phyloP scores from a whole-genome alignment of 2,888 invertebrate genomes.

The Eretmocerus hayati region DNA sequence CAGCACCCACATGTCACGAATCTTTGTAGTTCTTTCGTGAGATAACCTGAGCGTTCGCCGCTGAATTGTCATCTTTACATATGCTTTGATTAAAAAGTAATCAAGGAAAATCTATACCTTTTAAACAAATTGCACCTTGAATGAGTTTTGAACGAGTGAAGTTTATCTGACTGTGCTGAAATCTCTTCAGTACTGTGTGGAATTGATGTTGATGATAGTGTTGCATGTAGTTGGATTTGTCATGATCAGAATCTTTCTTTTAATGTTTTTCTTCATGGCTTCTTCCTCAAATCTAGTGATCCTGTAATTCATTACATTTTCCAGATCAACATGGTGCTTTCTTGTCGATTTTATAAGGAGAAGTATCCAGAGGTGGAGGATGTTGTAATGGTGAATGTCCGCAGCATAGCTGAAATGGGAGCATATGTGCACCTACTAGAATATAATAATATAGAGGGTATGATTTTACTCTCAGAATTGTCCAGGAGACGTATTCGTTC shows the following conservation, averaged over 20 bases:
- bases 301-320: too few species aligned
- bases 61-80: not conserved
- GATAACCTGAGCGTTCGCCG: not conserved
- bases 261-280: too few species aligned
- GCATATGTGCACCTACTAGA: constrained; percentile 97
- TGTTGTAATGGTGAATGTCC: constrained; percentile 98
- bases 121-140: too few species aligned
- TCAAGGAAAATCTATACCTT: too few species aligned
- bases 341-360: constrained; percentile 95
- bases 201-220: too few species aligned
- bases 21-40: not conserved
- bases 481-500: constrained; percentile 97
- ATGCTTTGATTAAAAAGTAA: not conserved
- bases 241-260: too few species aligned
- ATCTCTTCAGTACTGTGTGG: too few species aligned
- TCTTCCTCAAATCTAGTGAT: too few species aligned
- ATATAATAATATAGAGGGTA: constrained; percentile 98
- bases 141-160: too few species aligned
- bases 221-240: too few species aligned
- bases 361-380: constrained; percentile 98
- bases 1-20: not conserved
- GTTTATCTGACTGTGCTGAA: too few species aligned
- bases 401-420: constrained; percentile 99
- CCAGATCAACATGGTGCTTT: constrained; percentile 67
- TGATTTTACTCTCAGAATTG: constrained; percentile 97